Evolutionary conservation across 2,113 vertebrate genomes (phyloP).

Genomic region (Esox niger): DNA sequence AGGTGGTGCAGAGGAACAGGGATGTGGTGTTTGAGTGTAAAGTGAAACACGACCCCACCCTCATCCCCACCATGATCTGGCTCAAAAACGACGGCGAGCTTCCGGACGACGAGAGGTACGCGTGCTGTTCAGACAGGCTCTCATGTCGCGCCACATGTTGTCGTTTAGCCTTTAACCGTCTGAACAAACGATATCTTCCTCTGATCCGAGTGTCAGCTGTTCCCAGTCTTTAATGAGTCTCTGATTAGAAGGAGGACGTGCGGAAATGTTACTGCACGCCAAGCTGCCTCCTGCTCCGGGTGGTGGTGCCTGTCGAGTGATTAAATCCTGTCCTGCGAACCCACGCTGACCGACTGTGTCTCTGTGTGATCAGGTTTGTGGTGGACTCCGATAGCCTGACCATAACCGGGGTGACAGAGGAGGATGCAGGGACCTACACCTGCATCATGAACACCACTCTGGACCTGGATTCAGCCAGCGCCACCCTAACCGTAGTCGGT

Average conservation of each 20-base stretch:
- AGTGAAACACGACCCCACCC: constrained; percentile 86
- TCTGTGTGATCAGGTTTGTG: constrained; percentile 72
- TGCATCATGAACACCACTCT: constrained; percentile 91
- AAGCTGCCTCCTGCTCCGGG: too few relatives aligned
- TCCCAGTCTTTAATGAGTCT: too few relatives aligned
- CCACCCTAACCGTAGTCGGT: constrained; percentile 92
- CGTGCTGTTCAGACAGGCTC: background rate
- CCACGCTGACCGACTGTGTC: background rate
- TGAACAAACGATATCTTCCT: too few relatives aligned
- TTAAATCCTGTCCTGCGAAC: too few relatives aligned
- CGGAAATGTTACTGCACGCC: too few relatives aligned
- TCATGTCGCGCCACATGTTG: too few relatives aligned
- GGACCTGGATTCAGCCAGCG: constrained; percentile 89
- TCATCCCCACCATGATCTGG: constrained; percentile 81
- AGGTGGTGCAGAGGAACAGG: constrained; percentile 79
- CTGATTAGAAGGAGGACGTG: too few relatives aligned
- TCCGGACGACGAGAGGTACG: constrained; percentile 84
- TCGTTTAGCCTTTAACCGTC: too few relatives aligned
- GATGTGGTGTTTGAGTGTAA: constrained; percentile 88
- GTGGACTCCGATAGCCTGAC: constrained; percentile 82
- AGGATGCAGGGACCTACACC: constrained; percentile 86
- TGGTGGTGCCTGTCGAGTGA: too few relatives aligned
- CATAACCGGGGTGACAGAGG: constrained; percentile 82
- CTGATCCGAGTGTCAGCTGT: too few relatives aligned
- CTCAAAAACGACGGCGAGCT: constrained; percentile 84